Base-by-base conservation (phyloP, 1,140 invertebrate genomes). In the Drosophila ananassae region DNA sequence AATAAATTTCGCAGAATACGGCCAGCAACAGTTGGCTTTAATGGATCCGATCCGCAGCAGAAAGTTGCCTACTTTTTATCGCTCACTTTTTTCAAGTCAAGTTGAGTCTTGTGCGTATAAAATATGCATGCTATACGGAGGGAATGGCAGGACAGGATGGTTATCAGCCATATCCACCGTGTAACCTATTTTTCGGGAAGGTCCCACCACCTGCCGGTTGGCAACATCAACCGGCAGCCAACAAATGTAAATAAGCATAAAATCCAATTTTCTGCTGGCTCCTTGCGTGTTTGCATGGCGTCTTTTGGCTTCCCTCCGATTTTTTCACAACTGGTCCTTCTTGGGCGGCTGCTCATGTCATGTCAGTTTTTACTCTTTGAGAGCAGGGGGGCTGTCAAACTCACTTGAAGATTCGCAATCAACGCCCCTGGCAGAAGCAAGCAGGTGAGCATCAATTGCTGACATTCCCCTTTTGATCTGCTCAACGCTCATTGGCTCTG, bases 231-330 rank as follows among this genome's bases (percentile, higher is more conserved):
- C 25, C 25, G 73, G 58, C 28, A 52, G 32, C 39, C 53, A 17
- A 48, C 53, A 66, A 75, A 87, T 87, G 73, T 85, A 87, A 85
- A 81, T 85, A 85, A 85, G 81, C 73, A 80, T 81, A 77, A 85
- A 85, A 85, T 85, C 73, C 82, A 85, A 85, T 87, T 84, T 64
- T 87, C 48, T 46, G 56, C 50, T 54, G 39, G 61, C 78, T 77
- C 79, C 73, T 56, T 85, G 60, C 25, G 46, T 58, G 58, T 61
- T 53, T 75, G 71, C 55, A 32, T 13, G 51, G 34, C 55, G 39
- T 69, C 58, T 51, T 68, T 25, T 47, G 17, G 34, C 53, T 47
- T 58, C 7, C 41, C 52, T 39, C 30, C 17, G 39, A 22, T 39
- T 39, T 50, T 22, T 39, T 37, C 34, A 1, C 34, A 32, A 32